Percentiles rank a stretch among this genome's conserved stretches.
These are phyloP conservation scores for Oscheius onirici DNA, from an alignment of 2,888 invertebrate genomes.

Conservation along the genomic window DNA sequence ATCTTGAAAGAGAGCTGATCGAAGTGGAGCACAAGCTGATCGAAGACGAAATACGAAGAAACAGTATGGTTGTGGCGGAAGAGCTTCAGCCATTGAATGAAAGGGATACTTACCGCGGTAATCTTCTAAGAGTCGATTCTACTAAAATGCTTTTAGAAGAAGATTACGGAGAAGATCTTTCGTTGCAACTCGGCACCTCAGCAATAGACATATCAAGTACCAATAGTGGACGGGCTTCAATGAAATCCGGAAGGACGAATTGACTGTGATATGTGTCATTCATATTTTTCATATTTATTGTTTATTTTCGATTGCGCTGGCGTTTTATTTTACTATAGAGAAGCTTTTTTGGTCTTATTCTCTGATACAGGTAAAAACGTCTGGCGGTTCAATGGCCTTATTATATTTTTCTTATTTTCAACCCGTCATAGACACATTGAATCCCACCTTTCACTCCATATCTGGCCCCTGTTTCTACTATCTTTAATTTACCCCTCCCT, in stretches of 20 bases:
- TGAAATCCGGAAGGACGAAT: conserved; percentile 31
- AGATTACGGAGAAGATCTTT: conserved; percentile 30
- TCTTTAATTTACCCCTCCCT: background rate
- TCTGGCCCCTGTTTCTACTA: background rate
- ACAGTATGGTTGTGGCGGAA: conserved; percentile 13
- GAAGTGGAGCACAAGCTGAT: conserved; percentile 26
- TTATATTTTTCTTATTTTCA: background rate
- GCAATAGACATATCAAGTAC: conserved; percentile 32
- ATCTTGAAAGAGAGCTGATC: conserved; percentile 23
- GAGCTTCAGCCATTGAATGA: conserved; percentile 26
- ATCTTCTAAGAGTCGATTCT: background rate
- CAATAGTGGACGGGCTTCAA: conserved; percentile 30
- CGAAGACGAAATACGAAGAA: conserved; percentile 20
- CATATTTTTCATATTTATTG: conserved; percentile 18
- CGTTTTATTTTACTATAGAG: conserved; percentile 2
- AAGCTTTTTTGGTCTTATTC: conserved; percentile 11
- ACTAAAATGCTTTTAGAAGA: conserved; percentile 7
- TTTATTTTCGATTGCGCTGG: background rate
- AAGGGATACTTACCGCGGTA: conserved; percentile 23
- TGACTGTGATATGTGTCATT: conserved; percentile 24
- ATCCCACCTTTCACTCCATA: conserved; percentile 1
- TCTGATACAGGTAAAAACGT: conserved; percentile 23
- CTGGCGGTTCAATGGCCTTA: conserved; percentile 26
- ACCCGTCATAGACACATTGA: conserved; percentile 15
- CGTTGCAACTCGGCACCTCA: conserved; percentile 16